These are phyloP conservation scores for Trinectes maculatus DNA, from an alignment of 2,113 vertebrate genomes.

Conservation along the genomic window DNA sequence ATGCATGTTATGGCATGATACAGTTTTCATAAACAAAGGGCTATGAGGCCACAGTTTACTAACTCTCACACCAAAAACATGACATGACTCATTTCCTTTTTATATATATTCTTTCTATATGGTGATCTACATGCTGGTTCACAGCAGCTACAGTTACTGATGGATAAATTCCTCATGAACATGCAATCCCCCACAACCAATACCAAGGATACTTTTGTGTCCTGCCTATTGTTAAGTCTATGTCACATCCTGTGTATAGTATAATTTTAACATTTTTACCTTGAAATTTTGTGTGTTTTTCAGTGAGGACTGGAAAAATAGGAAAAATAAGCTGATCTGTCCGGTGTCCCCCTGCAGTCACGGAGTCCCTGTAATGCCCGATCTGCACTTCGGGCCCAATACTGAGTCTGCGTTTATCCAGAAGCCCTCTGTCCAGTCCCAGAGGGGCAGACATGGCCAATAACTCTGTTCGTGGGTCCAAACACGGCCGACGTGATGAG, in stretches of 20 bases:
- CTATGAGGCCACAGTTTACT: neutral
- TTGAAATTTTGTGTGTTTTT: neutral
- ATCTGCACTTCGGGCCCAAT: constrained; percentile 38
- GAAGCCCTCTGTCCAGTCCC: constrained; percentile 77
- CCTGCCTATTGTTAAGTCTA: neutral
- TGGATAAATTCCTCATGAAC: neutral
- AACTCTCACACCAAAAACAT: neutral
- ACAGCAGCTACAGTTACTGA: no score
- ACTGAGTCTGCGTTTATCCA: constrained; percentile 62
- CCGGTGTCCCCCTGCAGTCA: constrained; percentile 17
- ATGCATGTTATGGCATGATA: neutral
- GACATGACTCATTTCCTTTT: no score
- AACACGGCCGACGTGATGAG: constrained; percentile 86
- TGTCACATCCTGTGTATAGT: neutral
- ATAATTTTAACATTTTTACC: neutral
- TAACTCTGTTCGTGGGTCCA: constrained; percentile 91
- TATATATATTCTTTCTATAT: no score
- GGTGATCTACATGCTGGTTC: no score
- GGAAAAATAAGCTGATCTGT: neutral
- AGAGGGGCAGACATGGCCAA: constrained; percentile 87
- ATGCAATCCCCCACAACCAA: neutral
- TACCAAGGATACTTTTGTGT: neutral
- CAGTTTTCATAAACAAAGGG: neutral
- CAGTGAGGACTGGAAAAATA: neutral
- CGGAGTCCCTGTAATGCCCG: constrained; percentile 49